Evolutionary conservation across 2,888 invertebrate species (phyloP).

Genomic region (Drosophila hawaiiensis): DNA sequence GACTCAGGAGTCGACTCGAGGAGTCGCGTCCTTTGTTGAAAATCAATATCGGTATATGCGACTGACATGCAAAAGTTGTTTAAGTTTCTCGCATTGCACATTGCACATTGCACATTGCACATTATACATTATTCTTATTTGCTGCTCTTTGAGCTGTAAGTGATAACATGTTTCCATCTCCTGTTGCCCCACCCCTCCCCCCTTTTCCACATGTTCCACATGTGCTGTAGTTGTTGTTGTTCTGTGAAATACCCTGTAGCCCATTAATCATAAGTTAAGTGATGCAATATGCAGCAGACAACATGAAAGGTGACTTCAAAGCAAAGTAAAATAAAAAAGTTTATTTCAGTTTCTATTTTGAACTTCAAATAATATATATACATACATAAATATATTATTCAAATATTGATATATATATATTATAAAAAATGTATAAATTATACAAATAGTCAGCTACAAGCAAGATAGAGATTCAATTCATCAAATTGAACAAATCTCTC

Average conservation of each 20-base stretch:
- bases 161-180: slow-evolving; percentile 58
- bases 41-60: slow-evolving; percentile 61
- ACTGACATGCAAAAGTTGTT: slow-evolving; percentile 56
- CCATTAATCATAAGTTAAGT: neutral
- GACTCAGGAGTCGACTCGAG: neutral
- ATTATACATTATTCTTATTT: neutral
- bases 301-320: neutral
- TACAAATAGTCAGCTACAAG: neutral
- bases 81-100: slow-evolving; percentile 43
- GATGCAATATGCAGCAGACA: neutral
- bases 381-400: neutral
- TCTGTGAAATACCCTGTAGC: neutral
- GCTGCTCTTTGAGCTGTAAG: slow-evolving; percentile 76
- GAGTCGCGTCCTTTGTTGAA: slow-evolving; percentile 53
- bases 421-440: neutral
- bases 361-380: too few species aligned
- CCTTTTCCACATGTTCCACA: slow-evolving; percentile 16
- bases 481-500: neutral
- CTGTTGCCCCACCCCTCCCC: neutral
- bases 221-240: slow-evolving; percentile 20
- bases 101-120: neutral
- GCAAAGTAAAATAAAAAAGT: neutral
- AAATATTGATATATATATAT: neutral
- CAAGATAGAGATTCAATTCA: neutral
- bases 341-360: neutral